Conservation (phyloP, 2,888 invertebrate species). For the Acholoe squamosa region DNA sequence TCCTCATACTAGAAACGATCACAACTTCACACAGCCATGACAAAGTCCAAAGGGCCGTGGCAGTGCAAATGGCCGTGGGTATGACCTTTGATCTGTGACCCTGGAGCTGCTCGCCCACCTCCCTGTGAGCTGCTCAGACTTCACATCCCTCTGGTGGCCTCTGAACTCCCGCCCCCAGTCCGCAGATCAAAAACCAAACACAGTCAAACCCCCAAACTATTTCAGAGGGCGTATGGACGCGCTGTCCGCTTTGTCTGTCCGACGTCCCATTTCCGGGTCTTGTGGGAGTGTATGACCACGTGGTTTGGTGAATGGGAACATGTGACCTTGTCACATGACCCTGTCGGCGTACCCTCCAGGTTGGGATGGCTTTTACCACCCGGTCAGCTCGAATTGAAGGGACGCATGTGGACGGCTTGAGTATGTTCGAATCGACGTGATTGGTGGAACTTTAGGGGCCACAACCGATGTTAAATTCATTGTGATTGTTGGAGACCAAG, state of each 20-base stretch:
- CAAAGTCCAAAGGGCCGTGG: neutral
- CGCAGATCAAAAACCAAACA: conserved; percentile 56
- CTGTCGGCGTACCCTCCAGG: neutral
- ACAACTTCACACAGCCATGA: conserved; percentile 24
- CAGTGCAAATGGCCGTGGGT: conserved; percentile 40
- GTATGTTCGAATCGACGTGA: neutral
- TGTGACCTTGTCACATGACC: conserved; percentile 23
- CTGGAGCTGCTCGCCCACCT: neutral
- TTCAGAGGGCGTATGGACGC: conserved; percentile 29
- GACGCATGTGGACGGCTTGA: neutral
- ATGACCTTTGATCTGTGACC: conserved; percentile 44
- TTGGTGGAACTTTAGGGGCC: neutral
- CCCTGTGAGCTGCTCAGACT: neutral
- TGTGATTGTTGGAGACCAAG: too few species aligned
- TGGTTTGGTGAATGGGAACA: neutral
- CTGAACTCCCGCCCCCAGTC: conserved; percentile 27
- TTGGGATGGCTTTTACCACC: conserved; percentile 45
- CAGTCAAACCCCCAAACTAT: conserved; percentile 8
- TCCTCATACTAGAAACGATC: neutral
- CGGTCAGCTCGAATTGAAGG: conserved; percentile 16
- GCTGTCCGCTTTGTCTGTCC: neutral
- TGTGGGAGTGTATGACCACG: conserved; percentile 35
- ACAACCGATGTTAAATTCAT: too few species aligned
- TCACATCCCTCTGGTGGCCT: conserved; percentile 20
- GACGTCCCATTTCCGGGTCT: conserved; percentile 30